Evolutionary conservation across 2,888 invertebrate species (phyloP), one percentile per base, ranked within the genome.

Genomic region (Zele albiditarsus): DNA sequence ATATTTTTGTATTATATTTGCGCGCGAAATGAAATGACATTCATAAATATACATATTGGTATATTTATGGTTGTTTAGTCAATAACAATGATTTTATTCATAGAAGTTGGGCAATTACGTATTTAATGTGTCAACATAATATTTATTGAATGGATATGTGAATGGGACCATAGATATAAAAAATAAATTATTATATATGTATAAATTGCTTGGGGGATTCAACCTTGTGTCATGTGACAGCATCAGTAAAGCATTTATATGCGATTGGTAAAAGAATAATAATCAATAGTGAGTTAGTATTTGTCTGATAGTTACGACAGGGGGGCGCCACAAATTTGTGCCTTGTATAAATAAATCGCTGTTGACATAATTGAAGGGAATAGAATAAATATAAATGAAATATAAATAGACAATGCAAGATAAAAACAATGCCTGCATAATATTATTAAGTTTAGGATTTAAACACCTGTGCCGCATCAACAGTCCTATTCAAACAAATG

Each of bases 201-300:
- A 53, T 53, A 20, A 65, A 31, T 65, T 72, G 53, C 33, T 53
- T 20, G 10, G 49, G 14, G 20, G 20, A 28, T 65, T 66, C 38
- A 71, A 71, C 58, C 46, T 46, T 62, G 70, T 71, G 46, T n/a
- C 62, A 28, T 62, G 70, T 62, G 62, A 71, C 70, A 71, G 33
- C 42, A 25, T 14, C 25, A 60, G 33, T 70, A 25, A 63, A 63
- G 31, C 10, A 28, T 69, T 31, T 33, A 31, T 53, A 31, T 46
- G n/a, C 16, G n/a, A 46, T n/a, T 46, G n/a, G n/a, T 46, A 46
- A 16, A 3, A n/a, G n/a, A 46, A 46, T 46, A 46, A 46, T n/a
- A 46, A 46, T 46, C 46, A 46, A 46, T 16, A 72, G 49, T 63
- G 53, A 72, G 33, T 63, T 49, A 49, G 3, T 38, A 12, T 38